Conservation (phyloP, 2,888 invertebrate species). For the Heliconius hortense region DNA sequence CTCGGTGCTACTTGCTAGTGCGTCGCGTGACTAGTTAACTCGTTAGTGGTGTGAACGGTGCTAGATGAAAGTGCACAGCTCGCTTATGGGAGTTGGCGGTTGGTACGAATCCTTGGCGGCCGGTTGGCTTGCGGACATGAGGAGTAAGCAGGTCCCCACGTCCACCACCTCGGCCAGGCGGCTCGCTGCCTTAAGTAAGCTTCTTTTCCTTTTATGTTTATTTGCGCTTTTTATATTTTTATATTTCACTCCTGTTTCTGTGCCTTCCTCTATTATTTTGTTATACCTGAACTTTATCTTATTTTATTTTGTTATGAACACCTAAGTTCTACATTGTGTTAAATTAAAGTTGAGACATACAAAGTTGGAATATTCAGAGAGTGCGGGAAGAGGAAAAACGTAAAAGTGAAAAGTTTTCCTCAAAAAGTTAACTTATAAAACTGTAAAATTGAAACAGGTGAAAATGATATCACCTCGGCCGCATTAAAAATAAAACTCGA, state of each 20-base stretch:
- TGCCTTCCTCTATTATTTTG: conserved; percentile 46
- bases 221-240: conserved; percentile 59
- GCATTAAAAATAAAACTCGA: conserved; percentile 72
- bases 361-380: conserved; percentile 19
- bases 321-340: not conserved
- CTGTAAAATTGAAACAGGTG: conserved; percentile 59
- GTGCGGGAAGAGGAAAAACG: conserved; percentile 19
- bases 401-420: conserved; percentile 42
- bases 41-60: conserved; percentile 65
- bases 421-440: conserved; percentile 33
- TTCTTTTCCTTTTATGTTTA: conserved; percentile 77
- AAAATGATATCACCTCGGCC: conserved; percentile 64
- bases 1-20: conserved; percentile 42
- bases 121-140: conserved; percentile 79
- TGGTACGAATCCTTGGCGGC: conserved; percentile 78
- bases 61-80: conserved; percentile 78
- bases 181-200: conserved; percentile 80
- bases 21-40: conserved; percentile 51
- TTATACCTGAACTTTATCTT: conserved; percentile 32
- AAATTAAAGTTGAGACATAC: not conserved
- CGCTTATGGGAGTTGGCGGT: conserved; percentile 80
- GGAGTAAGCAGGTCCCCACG: conserved; percentile 80
- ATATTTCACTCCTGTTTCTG: conserved; percentile 36
- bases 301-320: not conserved
- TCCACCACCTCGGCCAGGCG: conserved; percentile 80